Evolutionary conservation across 2,888 invertebrate species (phyloP).

Genomic region (Piscicola geometra): DNA sequence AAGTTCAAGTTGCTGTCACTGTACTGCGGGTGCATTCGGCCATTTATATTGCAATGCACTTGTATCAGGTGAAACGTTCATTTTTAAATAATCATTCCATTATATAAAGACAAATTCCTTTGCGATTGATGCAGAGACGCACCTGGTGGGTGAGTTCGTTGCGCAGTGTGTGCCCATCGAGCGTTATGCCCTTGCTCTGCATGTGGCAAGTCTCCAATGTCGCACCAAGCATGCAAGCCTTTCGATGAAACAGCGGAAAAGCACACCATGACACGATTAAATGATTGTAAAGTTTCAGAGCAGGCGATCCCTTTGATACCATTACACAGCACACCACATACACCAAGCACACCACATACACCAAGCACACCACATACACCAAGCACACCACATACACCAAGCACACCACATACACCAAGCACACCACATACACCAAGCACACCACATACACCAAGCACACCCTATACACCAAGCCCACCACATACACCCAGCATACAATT

Average conservation of each 20-base stretch:
- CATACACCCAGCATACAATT: too few relatives aligned
- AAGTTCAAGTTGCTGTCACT: constrained; percentile 27
- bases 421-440: too few relatives aligned
- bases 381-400: too few relatives aligned
- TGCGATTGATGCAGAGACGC: background rate
- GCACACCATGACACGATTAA: background rate
- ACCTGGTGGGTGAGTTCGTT: constrained; percentile 23
- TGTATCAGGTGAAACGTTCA: background rate
- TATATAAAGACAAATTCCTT: too few relatives aligned
- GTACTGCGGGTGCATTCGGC: background rate
- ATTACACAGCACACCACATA: too few relatives aligned
- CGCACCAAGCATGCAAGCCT: background rate
- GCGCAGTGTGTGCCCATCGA: constrained; percentile 23
- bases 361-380: too few relatives aligned
- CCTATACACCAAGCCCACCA: too few relatives aligned
- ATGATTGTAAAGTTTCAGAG: background rate
- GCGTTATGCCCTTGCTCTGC: constrained; percentile 26
- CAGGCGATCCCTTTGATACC: background rate
- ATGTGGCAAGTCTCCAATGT: background rate
- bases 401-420: too few relatives aligned
- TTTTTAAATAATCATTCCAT: too few relatives aligned
- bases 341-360: too few relatives aligned
- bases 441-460: too few relatives aligned
- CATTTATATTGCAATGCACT: background rate
- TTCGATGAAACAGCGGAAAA: background rate